These are phyloP conservation scores for Scelioninae gen. 1 DNA, from an alignment of 2,888 invertebrate species.

Conservation along the genomic window DNA sequence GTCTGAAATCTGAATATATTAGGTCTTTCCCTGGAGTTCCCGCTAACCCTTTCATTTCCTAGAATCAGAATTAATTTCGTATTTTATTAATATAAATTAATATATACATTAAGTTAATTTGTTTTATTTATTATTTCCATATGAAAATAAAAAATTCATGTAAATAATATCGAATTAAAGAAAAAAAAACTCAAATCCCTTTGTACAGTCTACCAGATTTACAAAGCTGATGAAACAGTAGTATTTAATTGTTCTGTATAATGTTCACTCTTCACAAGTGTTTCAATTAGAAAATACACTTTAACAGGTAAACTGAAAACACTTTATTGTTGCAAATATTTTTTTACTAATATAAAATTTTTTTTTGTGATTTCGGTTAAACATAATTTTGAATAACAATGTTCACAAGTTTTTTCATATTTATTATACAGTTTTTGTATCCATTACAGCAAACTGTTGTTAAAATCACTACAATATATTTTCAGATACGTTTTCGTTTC, in stretches of 20 bases:
- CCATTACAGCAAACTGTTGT: no score
- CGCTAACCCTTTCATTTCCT: not conserved
- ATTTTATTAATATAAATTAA: not conserved
- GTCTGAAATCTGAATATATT: constrained; percentile 15
- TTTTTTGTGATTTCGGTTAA: no score
- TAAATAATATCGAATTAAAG: not conserved
- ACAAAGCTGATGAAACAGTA: constrained; percentile 13
- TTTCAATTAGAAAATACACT: not conserved
- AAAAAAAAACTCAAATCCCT: constrained; percentile 1
- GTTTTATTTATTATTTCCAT: not conserved
- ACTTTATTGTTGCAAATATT: no score
- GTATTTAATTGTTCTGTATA: constrained; percentile 8
- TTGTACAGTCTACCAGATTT: constrained; percentile 10
- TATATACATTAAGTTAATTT: not conserved
- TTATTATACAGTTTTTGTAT: no score
- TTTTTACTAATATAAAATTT: no score
- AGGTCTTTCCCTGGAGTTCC: not conserved
- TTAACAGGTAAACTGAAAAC: no score
- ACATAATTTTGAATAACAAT: no score
- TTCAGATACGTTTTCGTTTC: no score
- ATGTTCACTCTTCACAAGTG: not conserved
- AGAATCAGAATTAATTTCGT: constrained; percentile 1
- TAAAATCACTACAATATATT: no score
- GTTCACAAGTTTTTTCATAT: no score
- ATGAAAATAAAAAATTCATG: no score